These are phyloP conservation scores for Hymenopus coronatus DNA, from an alignment of 2,888 invertebrate genomes.

Conservation along the genomic window DNA sequence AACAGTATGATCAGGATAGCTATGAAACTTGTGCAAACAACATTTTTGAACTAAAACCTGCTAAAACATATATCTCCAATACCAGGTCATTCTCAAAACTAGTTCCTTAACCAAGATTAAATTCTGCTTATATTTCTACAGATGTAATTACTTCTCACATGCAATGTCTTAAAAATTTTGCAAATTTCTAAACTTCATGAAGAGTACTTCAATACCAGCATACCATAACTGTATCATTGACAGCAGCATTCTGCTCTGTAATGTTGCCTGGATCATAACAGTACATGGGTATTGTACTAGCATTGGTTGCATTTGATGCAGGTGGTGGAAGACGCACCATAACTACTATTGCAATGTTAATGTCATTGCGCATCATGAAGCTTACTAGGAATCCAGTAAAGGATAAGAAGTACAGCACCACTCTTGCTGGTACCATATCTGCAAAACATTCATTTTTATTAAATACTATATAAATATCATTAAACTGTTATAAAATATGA, in stretches of 20 bases:
- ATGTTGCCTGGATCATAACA: slow-evolving; percentile 40
- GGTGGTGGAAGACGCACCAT: slow-evolving; percentile 53
- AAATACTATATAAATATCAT: no score
- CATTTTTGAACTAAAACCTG: no score
- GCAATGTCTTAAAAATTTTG: no score
- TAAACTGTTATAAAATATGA: no score
- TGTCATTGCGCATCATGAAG: slow-evolving; percentile 74
- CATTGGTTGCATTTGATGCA: slow-evolving; percentile 31
- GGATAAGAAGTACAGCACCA: slow-evolving; percentile 67
- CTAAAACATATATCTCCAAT: no score
- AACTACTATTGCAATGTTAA: slow-evolving; percentile 67
- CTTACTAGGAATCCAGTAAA: slow-evolving; percentile 71
- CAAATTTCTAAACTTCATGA: no score
- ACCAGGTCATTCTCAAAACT: no score
- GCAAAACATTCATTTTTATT: slow-evolving; percentile 22
- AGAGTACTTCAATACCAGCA: background rate
- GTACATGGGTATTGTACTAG: slow-evolving; percentile 36
- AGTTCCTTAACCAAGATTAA: no score
- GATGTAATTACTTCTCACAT: no score
- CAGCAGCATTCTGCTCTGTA: slow-evolving; percentile 3
- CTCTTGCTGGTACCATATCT: slow-evolving; percentile 64
- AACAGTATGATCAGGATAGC: no score
- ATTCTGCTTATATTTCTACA: no score
- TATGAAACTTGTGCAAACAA: no score
- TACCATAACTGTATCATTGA: slow-evolving; percentile 19